Evolutionary conservation across 2,888 invertebrate species (phyloP).

Genomic region (Pheosia gnoma): DNA sequence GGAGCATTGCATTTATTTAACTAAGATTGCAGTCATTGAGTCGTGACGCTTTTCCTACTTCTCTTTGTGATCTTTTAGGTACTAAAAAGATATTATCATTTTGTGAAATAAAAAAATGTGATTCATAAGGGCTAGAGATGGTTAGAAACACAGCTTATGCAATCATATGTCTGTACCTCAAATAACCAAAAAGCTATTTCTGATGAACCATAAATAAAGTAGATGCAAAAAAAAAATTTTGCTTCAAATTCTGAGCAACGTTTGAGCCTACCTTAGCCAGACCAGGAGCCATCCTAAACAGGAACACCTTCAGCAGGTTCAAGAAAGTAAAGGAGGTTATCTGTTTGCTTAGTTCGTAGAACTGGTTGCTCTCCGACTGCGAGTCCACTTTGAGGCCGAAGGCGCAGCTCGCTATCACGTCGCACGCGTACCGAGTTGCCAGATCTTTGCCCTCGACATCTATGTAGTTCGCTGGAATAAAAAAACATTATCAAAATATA

Average conservation of each 20-base stretch:
- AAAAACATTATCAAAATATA: no score
- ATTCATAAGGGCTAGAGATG: no score
- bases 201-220: no score
- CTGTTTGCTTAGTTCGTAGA: constrained; percentile 78
- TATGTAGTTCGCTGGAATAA: constrained; percentile 17
- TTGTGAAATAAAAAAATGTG: no score
- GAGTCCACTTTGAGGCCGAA: constrained; percentile 83
- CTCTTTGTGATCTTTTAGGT: no score
- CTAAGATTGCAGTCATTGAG: no score
- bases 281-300: constrained; percentile 32
- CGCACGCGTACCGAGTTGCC: constrained; percentile 72
- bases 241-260: background rate
- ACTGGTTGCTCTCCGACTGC: constrained; percentile 75
- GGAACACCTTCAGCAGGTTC: constrained; percentile 38
- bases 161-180: no score
- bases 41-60: no score
- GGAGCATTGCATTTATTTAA: no score
- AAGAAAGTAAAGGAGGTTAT: constrained; percentile 59
- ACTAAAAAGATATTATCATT: no score
- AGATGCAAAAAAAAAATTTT: background rate
- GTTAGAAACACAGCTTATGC: no score
- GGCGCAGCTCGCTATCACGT: constrained; percentile 79
- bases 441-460: constrained; percentile 71
- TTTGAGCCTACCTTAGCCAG: constrained; percentile 30
- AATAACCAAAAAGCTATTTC: no score